Base-by-base conservation (phyloP, 2,888 invertebrate genomes). In the Drosophila austrosaltans region DNA sequence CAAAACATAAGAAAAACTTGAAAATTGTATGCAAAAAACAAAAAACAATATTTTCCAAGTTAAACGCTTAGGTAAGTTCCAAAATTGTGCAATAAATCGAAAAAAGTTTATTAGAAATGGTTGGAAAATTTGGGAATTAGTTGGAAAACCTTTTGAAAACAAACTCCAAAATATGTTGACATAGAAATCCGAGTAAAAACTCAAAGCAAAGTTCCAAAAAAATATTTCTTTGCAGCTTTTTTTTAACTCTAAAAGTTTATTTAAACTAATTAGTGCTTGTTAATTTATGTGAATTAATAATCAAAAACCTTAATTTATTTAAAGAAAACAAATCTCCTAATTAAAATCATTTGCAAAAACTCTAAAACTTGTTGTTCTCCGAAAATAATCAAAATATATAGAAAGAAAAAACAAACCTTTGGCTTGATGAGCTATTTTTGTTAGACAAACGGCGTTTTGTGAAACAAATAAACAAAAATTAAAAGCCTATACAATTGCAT, bases 1-100 rank as follows among this genome's bases (percentile, higher is more conserved):
- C 3, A 36, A 56, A 57, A 57, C 22, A 39, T 39, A 57, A 57
- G 39, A 57, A 36, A 36, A 36, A 57, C 22, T 57, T 57, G 39
- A 57, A 39, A 25, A 57, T 57, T 48, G 3, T 8, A 48, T 48
- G 44, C 44, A 48, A 48, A 20, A 48, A 48, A 48, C 44, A 48
- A 48, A 20, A 48, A 48, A 48, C 3, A 48, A 25, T 25, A 48
- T 48, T 48, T 48, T 48, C 48, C 16, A 48, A 48, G 25, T 48
- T 48, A 10, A 48, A 48, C 6, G n/a, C 7, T 57, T 57, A 57
- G 57, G 57, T 57, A 57, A 57, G 57, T 57, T 22, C 4, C 2
- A 36, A 39, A 22, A 36, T 30, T 30, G 3, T 12, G 7, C 1
- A 5, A 5, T 32, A 32, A 32, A 3, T 2, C 0, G 28, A 28